Evolutionary conservation across 2,888 invertebrate genomes (phyloP).

Genomic region (Leistus spinibarbis): DNA sequence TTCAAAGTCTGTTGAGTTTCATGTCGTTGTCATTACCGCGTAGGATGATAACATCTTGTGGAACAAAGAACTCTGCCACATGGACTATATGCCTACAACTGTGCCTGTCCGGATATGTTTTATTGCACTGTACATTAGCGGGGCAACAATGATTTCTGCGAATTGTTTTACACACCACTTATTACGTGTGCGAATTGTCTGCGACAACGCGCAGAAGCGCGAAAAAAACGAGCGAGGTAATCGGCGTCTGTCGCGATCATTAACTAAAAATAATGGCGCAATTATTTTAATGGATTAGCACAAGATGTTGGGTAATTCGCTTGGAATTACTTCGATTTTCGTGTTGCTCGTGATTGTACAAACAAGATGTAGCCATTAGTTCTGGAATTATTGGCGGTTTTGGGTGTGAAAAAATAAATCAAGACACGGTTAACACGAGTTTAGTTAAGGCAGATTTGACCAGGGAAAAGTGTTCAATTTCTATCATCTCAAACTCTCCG

Average conservation of each 20-base stretch:
- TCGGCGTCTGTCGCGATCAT: slow-evolving; percentile 30
- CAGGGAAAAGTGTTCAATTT: neutral
- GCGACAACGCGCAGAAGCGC: neutral
- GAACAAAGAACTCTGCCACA: slow-evolving; percentile 21
- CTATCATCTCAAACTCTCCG: no score
- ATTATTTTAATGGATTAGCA: slow-evolving; percentile 30
- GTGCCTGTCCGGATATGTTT: slow-evolving; percentile 23
- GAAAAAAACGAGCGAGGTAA: slow-evolving; percentile 18
- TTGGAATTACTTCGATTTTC: neutral
- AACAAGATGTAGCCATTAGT: neutral
- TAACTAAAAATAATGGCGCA: slow-evolving; percentile 24
- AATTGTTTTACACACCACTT: slow-evolving; percentile 28
- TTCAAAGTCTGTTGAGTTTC: slow-evolving; percentile 3
- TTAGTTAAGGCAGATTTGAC: neutral
- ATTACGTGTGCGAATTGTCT: slow-evolving; percentile 7
- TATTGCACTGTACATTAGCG: slow-evolving; percentile 19
- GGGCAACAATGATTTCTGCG: slow-evolving; percentile 20
- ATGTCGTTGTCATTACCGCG: slow-evolving; percentile 21
- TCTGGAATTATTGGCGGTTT: neutral
- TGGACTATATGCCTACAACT: slow-evolving; percentile 1
- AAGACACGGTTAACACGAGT: neutral
- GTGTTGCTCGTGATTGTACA: neutral
- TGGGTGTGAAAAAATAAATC: neutral
- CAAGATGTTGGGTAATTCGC: slow-evolving; percentile 16
- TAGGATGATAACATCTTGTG: slow-evolving; percentile 28